Percentiles rank a stretch among this genome's conserved stretches.
Evolutionary conservation across 2,113 vertebrate species (phyloP).

Genomic region (Apodemus speciosus): DNA sequence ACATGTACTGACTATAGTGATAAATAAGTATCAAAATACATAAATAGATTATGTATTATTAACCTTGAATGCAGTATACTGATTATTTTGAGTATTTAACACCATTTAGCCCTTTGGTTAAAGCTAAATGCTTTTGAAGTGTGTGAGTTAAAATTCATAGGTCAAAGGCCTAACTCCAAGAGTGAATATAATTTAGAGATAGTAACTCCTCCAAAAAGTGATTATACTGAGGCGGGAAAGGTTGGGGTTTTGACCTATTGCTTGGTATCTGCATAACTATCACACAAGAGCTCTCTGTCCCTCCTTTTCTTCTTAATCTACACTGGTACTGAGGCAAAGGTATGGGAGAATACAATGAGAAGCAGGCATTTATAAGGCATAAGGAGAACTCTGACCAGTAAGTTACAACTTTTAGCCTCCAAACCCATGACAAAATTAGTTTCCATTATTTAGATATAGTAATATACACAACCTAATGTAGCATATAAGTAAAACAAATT

Average conservation of each 20-base stretch:
- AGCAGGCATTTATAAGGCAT: not conserved
- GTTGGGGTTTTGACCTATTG: not conserved
- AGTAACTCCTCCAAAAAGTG: not conserved
- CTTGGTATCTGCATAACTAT: not conserved
- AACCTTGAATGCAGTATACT: not conserved
- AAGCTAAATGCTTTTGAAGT: not conserved
- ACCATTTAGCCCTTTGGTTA: not conserved
- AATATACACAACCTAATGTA: not conserved
- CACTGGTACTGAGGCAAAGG: not conserved
- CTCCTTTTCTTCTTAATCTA: not conserved
- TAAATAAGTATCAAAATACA: not conserved
- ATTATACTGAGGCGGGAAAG: not conserved
- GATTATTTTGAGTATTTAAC: not conserved
- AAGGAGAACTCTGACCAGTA: not conserved
- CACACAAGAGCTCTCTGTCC: not conserved
- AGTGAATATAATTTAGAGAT: not conserved
- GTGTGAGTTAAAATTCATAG: not conserved
- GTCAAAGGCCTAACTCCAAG: not conserved
- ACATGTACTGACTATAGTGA: not conserved
- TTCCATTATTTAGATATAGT: not conserved
- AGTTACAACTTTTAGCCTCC: not conserved
- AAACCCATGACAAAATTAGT: not conserved
- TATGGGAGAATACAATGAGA: not conserved
- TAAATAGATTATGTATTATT: not conserved
- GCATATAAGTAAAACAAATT: not conserved